Conservation (phyloP, 2,888 invertebrate genomes). For the Nomada flava region DNA sequence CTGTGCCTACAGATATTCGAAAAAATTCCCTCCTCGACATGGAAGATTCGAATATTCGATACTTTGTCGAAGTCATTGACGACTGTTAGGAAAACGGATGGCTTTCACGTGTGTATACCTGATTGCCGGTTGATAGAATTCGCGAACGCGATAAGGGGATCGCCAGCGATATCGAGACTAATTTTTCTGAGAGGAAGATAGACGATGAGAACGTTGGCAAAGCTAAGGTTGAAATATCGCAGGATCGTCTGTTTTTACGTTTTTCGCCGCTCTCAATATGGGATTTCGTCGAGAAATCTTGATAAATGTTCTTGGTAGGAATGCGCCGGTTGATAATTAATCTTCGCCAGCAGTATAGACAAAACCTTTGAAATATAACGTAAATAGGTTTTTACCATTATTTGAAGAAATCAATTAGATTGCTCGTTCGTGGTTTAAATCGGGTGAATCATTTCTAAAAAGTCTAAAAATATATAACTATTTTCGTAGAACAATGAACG, state of each 20-base stretch:
- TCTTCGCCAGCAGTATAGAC: background rate
- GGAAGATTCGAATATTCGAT: background rate
- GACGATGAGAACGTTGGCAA: slow-evolving; percentile 20
- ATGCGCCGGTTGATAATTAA: slow-evolving; percentile 2
- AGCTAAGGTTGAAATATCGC: background rate
- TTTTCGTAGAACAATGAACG: background rate
- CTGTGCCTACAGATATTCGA: no score
- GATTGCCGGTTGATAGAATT: slow-evolving; percentile 40
- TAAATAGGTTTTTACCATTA: no score
- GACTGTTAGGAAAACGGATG: slow-evolving; percentile 46
- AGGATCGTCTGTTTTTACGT: slow-evolving; percentile 8
- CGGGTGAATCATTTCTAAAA: background rate
- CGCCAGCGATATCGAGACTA: slow-evolving; percentile 31
- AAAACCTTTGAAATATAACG: background rate
- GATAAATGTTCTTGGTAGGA: background rate
- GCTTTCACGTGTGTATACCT: slow-evolving; percentile 26
- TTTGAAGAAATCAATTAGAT: no score
- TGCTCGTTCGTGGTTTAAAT: no score
- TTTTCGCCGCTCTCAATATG: background rate
- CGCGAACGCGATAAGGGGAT: slow-evolving; percentile 4
- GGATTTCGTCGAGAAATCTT: background rate
- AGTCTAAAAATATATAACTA: background rate
- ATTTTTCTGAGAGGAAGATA: slow-evolving; percentile 26
- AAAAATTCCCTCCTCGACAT: background rate
- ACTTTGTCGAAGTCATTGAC: slow-evolving; percentile 36